Conservation (phyloP, 2,113 vertebrate genomes). For the Ceyx margarethae region DNA sequence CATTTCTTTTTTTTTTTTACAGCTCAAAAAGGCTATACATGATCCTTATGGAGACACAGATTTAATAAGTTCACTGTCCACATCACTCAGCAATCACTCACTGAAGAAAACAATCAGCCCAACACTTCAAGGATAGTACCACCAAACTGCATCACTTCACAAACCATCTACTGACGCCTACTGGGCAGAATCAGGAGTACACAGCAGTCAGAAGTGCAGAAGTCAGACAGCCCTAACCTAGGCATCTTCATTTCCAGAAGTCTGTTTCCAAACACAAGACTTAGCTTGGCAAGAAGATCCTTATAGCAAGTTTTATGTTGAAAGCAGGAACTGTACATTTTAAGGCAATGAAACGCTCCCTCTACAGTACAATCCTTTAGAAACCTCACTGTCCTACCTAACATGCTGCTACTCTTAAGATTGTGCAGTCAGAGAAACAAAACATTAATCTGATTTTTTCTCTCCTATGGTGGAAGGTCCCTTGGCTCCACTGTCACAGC, state of each 20-base stretch:
- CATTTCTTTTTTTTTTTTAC: neutral
- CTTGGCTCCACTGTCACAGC: neutral
- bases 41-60: neutral
- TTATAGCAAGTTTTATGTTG: neutral
- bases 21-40: neutral
- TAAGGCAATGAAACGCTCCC: neutral
- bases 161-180: accelerated
- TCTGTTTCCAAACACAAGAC: neutral
- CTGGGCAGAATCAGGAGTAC: neutral
- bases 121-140: accelerated
- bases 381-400: neutral
- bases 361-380: neutral
- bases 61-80: neutral
- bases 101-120: neutral
- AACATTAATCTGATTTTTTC: neutral
- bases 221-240: neutral
- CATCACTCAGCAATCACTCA: neutral
- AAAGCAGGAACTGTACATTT: neutral
- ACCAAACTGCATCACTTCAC: neutral
- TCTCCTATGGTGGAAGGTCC: neutral
- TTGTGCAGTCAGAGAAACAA: neutral
- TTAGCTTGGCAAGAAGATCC: neutral
- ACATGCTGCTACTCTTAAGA: neutral
- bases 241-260: neutral
- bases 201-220: neutral